phyloP scores from a whole-genome alignment of 2,888 invertebrate genomes.

The Acanthococcus lagerstroemiae region DNA sequence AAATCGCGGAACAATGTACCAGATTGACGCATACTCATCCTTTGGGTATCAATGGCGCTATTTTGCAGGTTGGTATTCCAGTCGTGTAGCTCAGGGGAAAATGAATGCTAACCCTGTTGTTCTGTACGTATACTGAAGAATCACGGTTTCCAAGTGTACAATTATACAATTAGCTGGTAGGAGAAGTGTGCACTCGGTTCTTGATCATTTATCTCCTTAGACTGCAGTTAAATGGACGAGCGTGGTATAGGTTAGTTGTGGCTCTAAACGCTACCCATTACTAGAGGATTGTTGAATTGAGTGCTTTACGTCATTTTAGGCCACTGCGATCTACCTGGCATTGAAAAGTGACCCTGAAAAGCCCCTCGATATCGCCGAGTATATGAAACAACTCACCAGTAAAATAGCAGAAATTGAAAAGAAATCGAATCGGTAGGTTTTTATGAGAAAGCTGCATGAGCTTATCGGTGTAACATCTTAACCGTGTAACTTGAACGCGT shows the following conservation, averaged over 20 bases:
- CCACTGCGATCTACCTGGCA: conserved; percentile 50
- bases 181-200: no score
- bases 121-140: no score
- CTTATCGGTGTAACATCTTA: background rate
- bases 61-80: conserved; percentile 44
- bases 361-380: conserved; percentile 45
- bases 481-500: no score
- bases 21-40: conserved; percentile 54
- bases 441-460: background rate
- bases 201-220: no score
- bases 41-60: conserved; percentile 49
- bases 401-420: conserved; percentile 48
- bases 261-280: no score
- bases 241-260: no score
- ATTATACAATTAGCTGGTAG: no score
- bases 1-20: conserved; percentile 46
- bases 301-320: no score
- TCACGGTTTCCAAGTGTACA: no score
- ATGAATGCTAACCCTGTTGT: background rate
- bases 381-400: conserved; percentile 45
- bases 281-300: conserved; percentile 33
- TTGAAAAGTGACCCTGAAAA: conserved; percentile 44
- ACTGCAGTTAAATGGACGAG: no score
- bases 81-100: background rate
- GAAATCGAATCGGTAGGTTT: background rate